phyloP scores from a whole-genome alignment of 2,113 vertebrate species.

The Archocentrus centrarchus region DNA sequence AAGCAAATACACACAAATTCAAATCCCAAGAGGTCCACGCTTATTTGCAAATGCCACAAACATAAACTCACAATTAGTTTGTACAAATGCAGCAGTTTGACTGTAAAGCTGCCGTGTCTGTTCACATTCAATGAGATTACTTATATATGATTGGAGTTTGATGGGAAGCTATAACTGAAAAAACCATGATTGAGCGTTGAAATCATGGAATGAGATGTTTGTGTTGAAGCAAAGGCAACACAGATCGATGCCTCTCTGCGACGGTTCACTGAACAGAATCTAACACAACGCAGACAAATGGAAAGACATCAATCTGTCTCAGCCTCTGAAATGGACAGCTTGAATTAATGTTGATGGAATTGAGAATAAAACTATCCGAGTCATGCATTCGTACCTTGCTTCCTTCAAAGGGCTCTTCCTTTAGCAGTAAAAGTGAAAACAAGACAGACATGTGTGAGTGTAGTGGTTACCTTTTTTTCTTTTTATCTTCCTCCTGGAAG shows the following conservation, averaged over 20 bases:
- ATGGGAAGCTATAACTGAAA: conserved; percentile 38
- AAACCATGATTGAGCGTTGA: conserved; percentile 44
- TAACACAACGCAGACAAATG: conserved; percentile 60
- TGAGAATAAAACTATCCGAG: conserved; percentile 41
- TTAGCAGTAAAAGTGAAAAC: conserved; percentile 76
- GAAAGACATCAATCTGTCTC: conserved; percentile 54
- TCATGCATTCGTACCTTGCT: conserved; percentile 80
- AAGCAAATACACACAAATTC: conserved; percentile 28
- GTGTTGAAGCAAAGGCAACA: conserved; percentile 48
- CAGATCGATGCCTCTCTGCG: conserved; percentile 56
- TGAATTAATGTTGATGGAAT: conserved; percentile 66
- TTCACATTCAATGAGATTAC: background rate
- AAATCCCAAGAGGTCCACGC: conserved; percentile 25
- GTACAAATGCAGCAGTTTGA: conserved; percentile 20
- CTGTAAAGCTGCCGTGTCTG: conserved; percentile 8
- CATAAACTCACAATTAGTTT: conserved; percentile 6
- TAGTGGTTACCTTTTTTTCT: conserved; percentile 53
- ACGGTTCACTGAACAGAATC: conserved; percentile 53
- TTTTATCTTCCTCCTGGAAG: conserved; percentile 42
- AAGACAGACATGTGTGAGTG: conserved; percentile 70
- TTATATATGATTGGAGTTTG: background rate
- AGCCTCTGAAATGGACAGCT: conserved; percentile 55
- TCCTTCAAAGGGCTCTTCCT: conserved; percentile 85
- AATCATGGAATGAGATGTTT: conserved; percentile 67
- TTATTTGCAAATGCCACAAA: conserved; percentile 37